phyloP scores from a whole-genome alignment of 2,888 invertebrate species.

The Trichogramma evanescens region DNA sequence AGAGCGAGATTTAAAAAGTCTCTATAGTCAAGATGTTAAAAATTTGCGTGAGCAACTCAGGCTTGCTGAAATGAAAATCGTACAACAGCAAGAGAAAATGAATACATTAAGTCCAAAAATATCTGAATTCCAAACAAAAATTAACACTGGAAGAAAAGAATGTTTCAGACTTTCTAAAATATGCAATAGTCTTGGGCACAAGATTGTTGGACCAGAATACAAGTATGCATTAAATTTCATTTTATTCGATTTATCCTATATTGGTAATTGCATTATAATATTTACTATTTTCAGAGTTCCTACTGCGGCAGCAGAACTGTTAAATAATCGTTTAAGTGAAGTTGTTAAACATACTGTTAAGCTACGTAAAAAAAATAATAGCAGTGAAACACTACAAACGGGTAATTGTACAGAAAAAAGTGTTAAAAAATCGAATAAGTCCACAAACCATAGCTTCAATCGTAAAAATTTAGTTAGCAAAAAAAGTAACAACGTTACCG shows the following conservation, averaged over 20 bases:
- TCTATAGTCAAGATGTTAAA: conserved; percentile 34
- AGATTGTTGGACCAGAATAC: conserved; percentile 36
- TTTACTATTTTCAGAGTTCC: conserved; percentile 35
- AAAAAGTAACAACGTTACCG: too few relatives aligned
- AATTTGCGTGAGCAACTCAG: conserved; percentile 35
- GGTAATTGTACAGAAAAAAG: too few relatives aligned
- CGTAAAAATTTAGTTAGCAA: too few relatives aligned
- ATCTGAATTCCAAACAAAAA: conserved; percentile 32
- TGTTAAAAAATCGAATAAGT: background rate
- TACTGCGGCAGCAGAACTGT: conserved; percentile 35
- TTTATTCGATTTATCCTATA: background rate
- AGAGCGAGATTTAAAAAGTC: conserved; percentile 37
- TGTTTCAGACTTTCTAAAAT: conserved; percentile 38
- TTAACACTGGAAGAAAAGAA: conserved; percentile 37
- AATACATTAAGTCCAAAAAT: conserved; percentile 35
- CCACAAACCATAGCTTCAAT: too few relatives aligned
- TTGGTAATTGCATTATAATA: background rate
- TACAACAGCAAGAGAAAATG: conserved; percentile 34
- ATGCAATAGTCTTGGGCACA: conserved; percentile 38
- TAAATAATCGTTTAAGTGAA: conserved; percentile 38
- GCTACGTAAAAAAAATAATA: conserved; percentile 28
- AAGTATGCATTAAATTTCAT: conserved; percentile 32
- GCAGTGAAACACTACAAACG: conserved; percentile 2
- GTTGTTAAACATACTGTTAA: conserved; percentile 38
- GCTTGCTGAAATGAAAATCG: conserved; percentile 35